Evolutionary conservation across 2,888 invertebrate species (phyloP), one percentile per base, ranked within the genome.

Genomic region (Tanytarsus gracilentus): DNA sequence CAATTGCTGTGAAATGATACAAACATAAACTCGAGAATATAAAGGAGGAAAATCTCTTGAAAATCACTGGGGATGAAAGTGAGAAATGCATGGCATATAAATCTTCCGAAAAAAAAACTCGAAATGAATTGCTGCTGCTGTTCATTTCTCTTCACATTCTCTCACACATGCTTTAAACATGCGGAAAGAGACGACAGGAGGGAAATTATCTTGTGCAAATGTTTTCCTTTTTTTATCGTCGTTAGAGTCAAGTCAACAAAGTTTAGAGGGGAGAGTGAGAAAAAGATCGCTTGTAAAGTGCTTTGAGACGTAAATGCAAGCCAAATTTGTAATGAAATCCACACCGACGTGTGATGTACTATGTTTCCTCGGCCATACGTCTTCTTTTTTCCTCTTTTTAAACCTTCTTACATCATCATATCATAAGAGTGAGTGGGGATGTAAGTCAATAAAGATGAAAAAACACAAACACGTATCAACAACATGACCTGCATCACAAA

Each of bases 401-500:
- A 29, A 11, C n/a, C 9, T 5, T 33, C 33, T 33, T 33, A 33
- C 6, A 33, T 33, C n/a, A n/a, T 11, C 33, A 33, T 33, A 33
- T 5, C 3, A 33, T 9, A 3, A 9, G 33, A 33, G 2, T 33
- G 14, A n/a, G 33, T 18, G n/a, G 8, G 18, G 11, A 23, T 18
- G 36, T 53, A 16, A 55, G 39, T 55, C 39, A 55, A 55, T 53
- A 53, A 26, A 58, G 40, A 56, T 56, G 39, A 40, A 56, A 29
- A 23, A 58, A 26, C 39, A 29, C 58, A 58, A 48, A 58, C 58
- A 58, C 58, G 58, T 58, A 14, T 27, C 25, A 25, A 14, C 23
- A 14, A 27, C 58, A 29, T 58, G 58, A 48, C 58, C 30, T 58
- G 58, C 58, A 58, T 58, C 14, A 26, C 44, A 58, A 48, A 48